Conservation (phyloP, 2,888 invertebrate genomes). For the Belgica antarctica region DNA sequence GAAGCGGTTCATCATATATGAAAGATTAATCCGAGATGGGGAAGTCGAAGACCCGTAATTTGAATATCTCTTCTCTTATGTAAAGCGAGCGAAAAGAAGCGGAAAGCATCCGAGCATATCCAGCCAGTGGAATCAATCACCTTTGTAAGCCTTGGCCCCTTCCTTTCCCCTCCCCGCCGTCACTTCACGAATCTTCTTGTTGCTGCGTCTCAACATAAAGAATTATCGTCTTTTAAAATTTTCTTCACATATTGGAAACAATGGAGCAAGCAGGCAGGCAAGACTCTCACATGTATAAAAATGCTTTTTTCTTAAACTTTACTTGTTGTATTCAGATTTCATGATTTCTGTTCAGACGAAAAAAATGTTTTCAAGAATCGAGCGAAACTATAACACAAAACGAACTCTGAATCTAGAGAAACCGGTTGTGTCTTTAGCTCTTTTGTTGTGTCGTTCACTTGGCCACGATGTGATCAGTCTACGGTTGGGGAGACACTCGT, state of each 20-base stretch:
- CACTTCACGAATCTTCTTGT: background rate
- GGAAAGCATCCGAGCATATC: constrained; percentile 14
- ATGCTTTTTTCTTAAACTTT: too few relatives aligned
- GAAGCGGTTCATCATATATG: background rate
- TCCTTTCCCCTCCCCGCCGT: background rate
- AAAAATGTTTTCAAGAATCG: background rate
- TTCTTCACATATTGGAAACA: background rate
- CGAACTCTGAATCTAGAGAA: constrained; percentile 7
- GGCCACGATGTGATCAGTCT: too few relatives aligned
- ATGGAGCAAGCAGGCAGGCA: constrained; percentile 10
- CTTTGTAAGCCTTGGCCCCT: constrained; percentile 27
- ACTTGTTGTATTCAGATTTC: constrained; percentile 20
- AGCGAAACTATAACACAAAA: constrained; percentile 11
- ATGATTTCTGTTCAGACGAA: constrained; percentile 13
- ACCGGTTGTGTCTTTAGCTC: constrained; percentile 12
- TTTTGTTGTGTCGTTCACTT: too few relatives aligned
- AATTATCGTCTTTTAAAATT: constrained; percentile 19
- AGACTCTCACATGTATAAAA: constrained; percentile 1
- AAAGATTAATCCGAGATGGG: background rate
- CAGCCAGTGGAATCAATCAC: constrained; percentile 16
- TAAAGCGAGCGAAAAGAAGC: background rate
- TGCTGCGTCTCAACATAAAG: constrained; percentile 2
- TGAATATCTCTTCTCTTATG: background rate
- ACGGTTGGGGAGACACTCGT: too few relatives aligned
- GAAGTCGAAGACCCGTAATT: constrained; percentile 4